Evolutionary conservation across 1,140 invertebrate genomes (phyloP).

Genomic region (Periplaneta americana): DNA sequence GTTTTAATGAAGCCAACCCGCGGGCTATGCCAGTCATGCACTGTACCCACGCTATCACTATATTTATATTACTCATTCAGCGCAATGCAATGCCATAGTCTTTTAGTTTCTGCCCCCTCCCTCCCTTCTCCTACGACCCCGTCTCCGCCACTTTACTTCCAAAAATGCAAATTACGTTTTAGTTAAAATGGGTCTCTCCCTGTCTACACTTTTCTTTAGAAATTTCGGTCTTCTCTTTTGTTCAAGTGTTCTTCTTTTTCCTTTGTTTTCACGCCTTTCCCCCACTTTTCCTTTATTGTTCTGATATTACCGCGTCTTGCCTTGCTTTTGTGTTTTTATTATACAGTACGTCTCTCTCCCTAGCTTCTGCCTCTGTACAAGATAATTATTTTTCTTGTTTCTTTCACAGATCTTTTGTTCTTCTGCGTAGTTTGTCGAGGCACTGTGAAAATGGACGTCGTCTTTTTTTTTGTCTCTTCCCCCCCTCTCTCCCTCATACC

Average conservation of each 20-base stretch:
- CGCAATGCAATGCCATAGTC: not conserved
- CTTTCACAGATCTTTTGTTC: not conserved
- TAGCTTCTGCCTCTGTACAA: not conserved
- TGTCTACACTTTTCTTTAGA: not conserved
- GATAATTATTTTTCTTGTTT: slow-evolving; percentile 12
- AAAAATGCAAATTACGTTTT: not conserved
- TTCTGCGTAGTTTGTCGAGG: not conserved
- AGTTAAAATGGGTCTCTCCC: not conserved
- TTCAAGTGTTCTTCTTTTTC: not conserved
- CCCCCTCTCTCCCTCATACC: not conserved
- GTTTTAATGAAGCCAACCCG: no score
- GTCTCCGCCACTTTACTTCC: not conserved
- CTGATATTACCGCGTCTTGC: slow-evolving; percentile 5
- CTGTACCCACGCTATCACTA: not conserved
- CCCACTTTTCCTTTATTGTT: slow-evolving; percentile 8
- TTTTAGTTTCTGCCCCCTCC: not conserved
- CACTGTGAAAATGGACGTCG: not conserved
- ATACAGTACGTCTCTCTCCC: not conserved
- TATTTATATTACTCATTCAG: not conserved
- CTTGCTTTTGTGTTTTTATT: slow-evolving; percentile 5
- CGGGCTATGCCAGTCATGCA: not conserved
- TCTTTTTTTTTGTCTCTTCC: not conserved
- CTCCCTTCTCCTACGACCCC: not conserved
- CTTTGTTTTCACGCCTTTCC: slow-evolving; percentile 7
- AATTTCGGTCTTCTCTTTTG: slow-evolving; percentile 8